Conservation (phyloP, 2,888 invertebrate genomes). For the Nomada fabriciana region DNA sequence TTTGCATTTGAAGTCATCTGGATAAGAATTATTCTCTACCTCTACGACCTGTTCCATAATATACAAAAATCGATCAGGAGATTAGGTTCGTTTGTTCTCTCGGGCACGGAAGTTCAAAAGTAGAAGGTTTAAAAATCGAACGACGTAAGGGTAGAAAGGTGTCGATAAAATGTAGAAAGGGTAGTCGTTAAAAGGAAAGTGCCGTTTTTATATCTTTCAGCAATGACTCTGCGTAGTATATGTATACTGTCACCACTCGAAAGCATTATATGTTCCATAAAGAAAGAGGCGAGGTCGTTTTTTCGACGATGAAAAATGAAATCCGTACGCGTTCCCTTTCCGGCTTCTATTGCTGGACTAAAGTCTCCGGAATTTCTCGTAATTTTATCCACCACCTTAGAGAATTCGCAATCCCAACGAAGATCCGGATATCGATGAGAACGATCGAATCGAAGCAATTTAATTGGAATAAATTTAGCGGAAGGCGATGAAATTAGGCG, state of each 20-base stretch:
- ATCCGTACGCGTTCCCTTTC: neutral
- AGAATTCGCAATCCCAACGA: neutral
- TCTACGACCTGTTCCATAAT: too few species aligned
- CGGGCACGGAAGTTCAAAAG: neutral
- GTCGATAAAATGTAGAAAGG: constrained; percentile 48
- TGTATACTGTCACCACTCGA: constrained; percentile 11
- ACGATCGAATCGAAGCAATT: neutral
- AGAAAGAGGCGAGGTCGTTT: constrained; percentile 17
- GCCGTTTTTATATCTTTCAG: constrained; percentile 40
- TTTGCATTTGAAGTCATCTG: neutral
- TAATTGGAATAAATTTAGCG: constrained; percentile 14
- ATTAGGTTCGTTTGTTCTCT: neutral
- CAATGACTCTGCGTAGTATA: constrained; percentile 21
- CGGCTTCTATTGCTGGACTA: neutral
- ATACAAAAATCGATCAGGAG: neutral
- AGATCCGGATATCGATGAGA: neutral
- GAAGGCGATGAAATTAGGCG: constrained; percentile 18
- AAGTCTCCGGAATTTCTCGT: neutral
- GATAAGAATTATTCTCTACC: too few species aligned
- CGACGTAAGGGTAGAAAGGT: neutral
- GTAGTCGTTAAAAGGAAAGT: constrained; percentile 49
- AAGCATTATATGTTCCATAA: constrained; percentile 39
- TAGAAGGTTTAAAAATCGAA: constrained; percentile 27
- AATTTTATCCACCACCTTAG: neutral
- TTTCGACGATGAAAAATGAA: constrained; percentile 41